Evolutionary conservation across 2,113 vertebrate species (phyloP).

Genomic region (Isurus oxyrinchus): DNA sequence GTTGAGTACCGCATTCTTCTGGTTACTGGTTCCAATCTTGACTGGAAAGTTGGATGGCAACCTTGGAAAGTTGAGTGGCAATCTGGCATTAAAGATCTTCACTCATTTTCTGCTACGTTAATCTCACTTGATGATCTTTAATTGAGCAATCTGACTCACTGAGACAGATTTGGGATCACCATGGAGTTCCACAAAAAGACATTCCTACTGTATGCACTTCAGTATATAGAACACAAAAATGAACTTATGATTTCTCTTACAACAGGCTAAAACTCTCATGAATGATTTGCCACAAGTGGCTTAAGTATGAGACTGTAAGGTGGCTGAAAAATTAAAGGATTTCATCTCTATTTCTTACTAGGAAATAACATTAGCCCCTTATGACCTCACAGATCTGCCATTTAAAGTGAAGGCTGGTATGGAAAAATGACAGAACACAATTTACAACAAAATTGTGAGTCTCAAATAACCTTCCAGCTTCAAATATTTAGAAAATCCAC

Average conservation of each 20-base stretch:
- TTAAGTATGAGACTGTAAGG: not conserved
- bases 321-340: conserved; percentile 10
- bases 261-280: not conserved
- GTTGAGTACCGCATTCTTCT: not conserved
- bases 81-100: not conserved
- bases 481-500: not conserved
- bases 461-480: not conserved
- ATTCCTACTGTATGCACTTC: not conserved
- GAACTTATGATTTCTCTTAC: not conserved
- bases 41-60: not conserved
- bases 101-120: not conserved
- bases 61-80: not conserved
- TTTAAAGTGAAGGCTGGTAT: not conserved
- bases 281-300: conserved; percentile 25
- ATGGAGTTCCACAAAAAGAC: not conserved
- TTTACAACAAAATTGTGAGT: not conserved
- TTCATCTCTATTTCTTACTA: not conserved
- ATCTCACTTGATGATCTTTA: not conserved
- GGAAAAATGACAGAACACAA: not conserved
- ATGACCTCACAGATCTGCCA: not conserved
- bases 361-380: not conserved
- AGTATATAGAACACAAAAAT: not conserved
- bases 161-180: not conserved
- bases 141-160: not conserved
- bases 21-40: not conserved